Evolutionary conservation across 2,888 invertebrate genomes (phyloP), one percentile per base, ranked within the genome.

Genomic region (Melanostoma scalare): DNA sequence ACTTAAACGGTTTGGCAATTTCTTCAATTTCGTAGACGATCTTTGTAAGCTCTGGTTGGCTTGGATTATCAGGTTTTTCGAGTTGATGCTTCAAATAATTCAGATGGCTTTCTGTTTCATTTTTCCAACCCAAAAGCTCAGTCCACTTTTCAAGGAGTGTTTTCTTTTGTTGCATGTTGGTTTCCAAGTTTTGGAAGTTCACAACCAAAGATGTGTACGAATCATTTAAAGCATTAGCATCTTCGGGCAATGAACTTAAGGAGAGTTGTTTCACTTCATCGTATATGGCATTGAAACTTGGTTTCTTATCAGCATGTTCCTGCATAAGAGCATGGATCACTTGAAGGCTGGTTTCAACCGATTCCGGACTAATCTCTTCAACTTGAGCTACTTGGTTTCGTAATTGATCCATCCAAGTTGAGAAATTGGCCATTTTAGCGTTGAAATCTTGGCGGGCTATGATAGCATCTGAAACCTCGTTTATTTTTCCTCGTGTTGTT

Each of bases 281-380:
- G 87, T 96, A 96, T 86, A 98, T 96, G 2, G 94, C 93, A 84
- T 94, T 93, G 86, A 97, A 96, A 53, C 93, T 93, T 0, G 96
- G 94, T 87, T 96, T 95, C 88, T 96, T 96, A 53, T 97, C 96
- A 2, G 95, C 94, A 89, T 96, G 96, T 88, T 98, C 98, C 90
- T 96, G 96, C 69, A 96, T 92, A 33, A 97, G 92, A 0, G 94
- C 94, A 89, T 97, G 96, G 86, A 96, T 94, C 0, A 95, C 94
- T 88, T 96, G 96, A 8, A 97, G 91, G 42, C 94, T 94, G 0
- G 94, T 93, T 87, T 96, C 96, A 0, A 98, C 95, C 89, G 96
- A 95, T 87, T 96, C 96, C 0, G 96, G 93, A 86, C 94, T 94
- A 0, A 98, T 94, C 89, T 96, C 96, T 89, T 96, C 96, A 69